These are phyloP conservation scores for Drosophila infuscata DNA, from an alignment of 2,888 invertebrate species.

Conservation along the genomic window DNA sequence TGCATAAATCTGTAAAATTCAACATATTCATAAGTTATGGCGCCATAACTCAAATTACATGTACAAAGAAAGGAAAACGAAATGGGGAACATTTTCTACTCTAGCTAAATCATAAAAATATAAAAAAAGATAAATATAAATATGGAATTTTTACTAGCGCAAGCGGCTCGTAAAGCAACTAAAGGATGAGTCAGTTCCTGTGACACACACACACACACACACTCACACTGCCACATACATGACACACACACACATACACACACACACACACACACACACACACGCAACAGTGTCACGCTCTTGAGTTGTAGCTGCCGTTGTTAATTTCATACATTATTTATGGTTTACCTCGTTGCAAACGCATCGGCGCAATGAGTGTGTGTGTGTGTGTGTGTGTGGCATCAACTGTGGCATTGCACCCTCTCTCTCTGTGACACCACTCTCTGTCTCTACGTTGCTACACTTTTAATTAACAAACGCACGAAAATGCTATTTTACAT, in stretches of 20 bases:
- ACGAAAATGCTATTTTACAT: conserved; percentile 74
- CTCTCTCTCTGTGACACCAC: conserved; percentile 31
- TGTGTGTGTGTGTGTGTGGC: conserved; percentile 4
- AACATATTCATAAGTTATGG: conserved; percentile 41
- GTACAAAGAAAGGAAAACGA: background rate
- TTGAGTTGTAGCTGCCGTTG: conserved; percentile 63
- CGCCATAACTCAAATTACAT: conserved; percentile 33
- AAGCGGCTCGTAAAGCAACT: conserved; percentile 1
- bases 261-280: background rate
- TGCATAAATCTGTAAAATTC: conserved; percentile 26
- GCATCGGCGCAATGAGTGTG: conserved; percentile 50
- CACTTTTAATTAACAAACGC: conserved; percentile 80
- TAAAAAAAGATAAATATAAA: background rate
- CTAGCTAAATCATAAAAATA: conserved; percentile 17
- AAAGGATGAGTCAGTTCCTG: conserved; percentile 33
- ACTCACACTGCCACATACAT: background rate
- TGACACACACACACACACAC: conserved; percentile 17
- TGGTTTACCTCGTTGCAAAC: conserved; percentile 82
- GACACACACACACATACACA: background rate
- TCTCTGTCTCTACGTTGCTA: conserved; percentile 13
- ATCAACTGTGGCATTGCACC: conserved; percentile 45
- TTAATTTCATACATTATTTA: conserved; percentile 84
- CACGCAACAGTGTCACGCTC: conserved; percentile 46
- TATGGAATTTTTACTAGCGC: conserved; percentile 21
- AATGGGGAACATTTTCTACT: conserved; percentile 3